Percentiles rank a stretch among this genome's conserved stretches.
Conservation (phyloP, 1,140 invertebrate genomes). For the Scaptomyza pallida region DNA sequence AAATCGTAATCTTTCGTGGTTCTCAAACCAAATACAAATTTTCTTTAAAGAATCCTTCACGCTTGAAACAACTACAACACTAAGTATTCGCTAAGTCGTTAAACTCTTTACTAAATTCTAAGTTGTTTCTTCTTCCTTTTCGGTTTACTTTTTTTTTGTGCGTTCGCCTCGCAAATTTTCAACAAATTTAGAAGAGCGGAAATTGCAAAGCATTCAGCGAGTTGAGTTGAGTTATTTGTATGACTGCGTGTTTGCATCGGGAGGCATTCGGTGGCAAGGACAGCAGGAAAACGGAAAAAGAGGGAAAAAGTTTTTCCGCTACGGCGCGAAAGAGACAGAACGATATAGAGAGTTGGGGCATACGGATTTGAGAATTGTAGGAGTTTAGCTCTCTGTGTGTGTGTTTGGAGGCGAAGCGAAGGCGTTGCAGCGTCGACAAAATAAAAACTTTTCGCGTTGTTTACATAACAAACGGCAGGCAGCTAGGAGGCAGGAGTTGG, state of each 20-base stretch:
- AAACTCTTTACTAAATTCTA: not conserved
- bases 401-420: constrained; percentile 3
- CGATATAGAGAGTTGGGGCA: no score
- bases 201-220: constrained; percentile 82
- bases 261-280: not conserved
- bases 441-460: constrained; percentile 75
- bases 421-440: constrained; percentile 74
- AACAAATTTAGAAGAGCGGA: constrained; percentile 82
- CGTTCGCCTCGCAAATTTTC: constrained; percentile 65
- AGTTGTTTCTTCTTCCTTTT: constrained; percentile 4
- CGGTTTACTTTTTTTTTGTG: constrained; percentile 34
- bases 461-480: constrained; percentile 80
- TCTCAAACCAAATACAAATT: no score
- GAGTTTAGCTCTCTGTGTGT: constrained; percentile 1
- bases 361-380: constrained; percentile 32
- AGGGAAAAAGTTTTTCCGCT: constrained; percentile 65
- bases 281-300: constrained; percentile 42
- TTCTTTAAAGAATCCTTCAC: no score
- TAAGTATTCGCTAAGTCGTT: not conserved
- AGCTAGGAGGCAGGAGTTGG: constrained; percentile 1
- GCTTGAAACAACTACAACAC: not conserved
- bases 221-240: constrained; percentile 78
- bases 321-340: constrained; percentile 5
- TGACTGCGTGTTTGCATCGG: constrained; percentile 12
- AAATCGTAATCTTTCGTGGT: no score